Conservation (phyloP, 2,888 invertebrate genomes). For the Lycia hirtaria region DNA sequence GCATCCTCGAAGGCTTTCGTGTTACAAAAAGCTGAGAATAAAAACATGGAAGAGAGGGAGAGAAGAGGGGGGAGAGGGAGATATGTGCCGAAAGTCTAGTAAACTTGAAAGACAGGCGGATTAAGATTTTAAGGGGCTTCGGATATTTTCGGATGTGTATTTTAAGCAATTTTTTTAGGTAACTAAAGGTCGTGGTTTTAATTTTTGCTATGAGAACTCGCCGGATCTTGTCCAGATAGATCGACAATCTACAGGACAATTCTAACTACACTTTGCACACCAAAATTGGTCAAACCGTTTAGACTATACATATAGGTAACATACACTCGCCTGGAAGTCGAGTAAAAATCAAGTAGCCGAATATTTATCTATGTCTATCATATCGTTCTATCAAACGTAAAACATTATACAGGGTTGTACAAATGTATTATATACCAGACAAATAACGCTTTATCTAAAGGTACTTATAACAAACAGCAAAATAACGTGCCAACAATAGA, state of each 20-base stretch:
- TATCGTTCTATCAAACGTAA: neutral
- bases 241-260: too few relatives aligned
- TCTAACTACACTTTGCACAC: too few relatives aligned
- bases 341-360: too few relatives aligned
- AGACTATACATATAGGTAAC: too few relatives aligned
- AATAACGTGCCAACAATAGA: neutral
- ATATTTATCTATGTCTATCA: neutral
- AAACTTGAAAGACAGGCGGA: constrained; percentile 12
- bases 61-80: neutral
- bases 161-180: neutral
- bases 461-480: constrained; percentile 5
- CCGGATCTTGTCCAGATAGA: too few relatives aligned
- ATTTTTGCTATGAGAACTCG: too few relatives aligned
- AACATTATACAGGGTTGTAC: neutral
- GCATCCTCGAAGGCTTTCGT: constrained; percentile 15
- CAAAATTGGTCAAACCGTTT: too few relatives aligned
- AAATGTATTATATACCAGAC: constrained; percentile 1
- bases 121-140: constrained; percentile 4
- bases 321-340: too few relatives aligned
- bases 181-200: neutral
- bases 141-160: neutral
- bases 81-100: constrained; percentile 11
- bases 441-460: constrained; percentile 1
- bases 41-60: constrained; percentile 3
- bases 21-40: constrained; percentile 18